Evolutionary conservation across 2,797 vertebrate genomes (phyloP).

Genomic region (Perodicticus potto): DNA sequence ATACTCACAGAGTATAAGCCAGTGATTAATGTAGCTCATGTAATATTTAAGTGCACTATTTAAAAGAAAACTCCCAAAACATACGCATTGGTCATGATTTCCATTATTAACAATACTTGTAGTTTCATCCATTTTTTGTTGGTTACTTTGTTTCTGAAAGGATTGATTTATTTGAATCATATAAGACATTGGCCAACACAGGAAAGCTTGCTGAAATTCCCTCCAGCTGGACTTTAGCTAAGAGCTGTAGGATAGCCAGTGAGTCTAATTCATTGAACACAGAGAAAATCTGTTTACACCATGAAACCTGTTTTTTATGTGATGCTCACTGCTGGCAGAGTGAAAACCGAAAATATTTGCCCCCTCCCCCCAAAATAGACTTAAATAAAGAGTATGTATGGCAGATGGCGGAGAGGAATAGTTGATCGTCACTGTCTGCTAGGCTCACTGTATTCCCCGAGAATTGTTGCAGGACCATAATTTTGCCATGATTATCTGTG

Average conservation of each 20-base stretch:
- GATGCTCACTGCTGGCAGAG: constrained; percentile 53
- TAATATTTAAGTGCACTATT: constrained; percentile 9
- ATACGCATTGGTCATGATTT: neutral
- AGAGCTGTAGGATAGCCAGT: neutral
- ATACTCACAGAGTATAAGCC: neutral
- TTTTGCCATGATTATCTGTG: constrained; percentile 80
- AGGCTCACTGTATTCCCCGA: constrained; percentile 65
- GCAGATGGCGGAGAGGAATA: constrained; percentile 70
- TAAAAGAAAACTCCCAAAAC: neutral
- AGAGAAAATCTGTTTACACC: constrained; percentile 71
- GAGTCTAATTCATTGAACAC: constrained; percentile 56
- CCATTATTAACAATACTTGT: neutral
- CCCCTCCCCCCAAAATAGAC: neutral
- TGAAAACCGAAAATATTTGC: constrained; percentile 65
- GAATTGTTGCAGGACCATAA: constrained; percentile 74
- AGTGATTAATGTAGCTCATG: neutral
- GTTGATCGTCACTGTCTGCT: constrained; percentile 71
- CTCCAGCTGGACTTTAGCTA: constrained; percentile 20
- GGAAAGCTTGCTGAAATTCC: constrained; percentile 42
- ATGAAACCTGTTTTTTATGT: constrained; percentile 60
- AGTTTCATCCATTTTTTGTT: neutral
- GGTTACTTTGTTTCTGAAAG: neutral
- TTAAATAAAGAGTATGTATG: constrained; percentile 59
- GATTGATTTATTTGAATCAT: constrained; percentile 2
- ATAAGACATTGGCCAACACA: neutral